phyloP scores from a whole-genome alignment of 2,888 invertebrate species.

The Chloroclysta siterata region DNA sequence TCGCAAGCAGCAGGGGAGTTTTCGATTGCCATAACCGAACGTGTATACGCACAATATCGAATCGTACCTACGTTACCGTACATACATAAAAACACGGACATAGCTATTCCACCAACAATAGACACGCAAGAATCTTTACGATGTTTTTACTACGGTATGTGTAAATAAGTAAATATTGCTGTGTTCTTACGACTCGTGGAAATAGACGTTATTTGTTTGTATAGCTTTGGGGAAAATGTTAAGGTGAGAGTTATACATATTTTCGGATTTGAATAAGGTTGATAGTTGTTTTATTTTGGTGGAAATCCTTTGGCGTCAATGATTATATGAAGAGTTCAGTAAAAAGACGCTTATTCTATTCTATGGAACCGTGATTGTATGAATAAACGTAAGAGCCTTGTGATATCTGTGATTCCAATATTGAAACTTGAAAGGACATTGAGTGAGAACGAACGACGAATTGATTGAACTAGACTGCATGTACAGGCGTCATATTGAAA shows the following conservation, averaged over 20 bases:
- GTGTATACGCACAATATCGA: conserved; percentile 40
- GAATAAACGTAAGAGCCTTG: too few relatives aligned
- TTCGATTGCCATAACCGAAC: conserved; percentile 27
- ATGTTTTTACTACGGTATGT: conserved; percentile 59
- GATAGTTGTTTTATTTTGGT: conserved; percentile 16
- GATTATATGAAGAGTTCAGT: neutral
- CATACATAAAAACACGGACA: conserved; percentile 54
- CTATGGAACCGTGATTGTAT: too few relatives aligned
- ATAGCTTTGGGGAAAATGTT: conserved; percentile 23
- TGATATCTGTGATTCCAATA: too few relatives aligned
- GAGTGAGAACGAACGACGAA: too few relatives aligned
- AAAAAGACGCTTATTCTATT: neutral
- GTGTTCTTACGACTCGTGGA: conserved; percentile 35
- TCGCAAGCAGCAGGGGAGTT: neutral
- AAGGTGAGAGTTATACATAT: conserved; percentile 20
- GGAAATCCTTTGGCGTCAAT: conserved; percentile 1
- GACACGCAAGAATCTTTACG: conserved; percentile 62
- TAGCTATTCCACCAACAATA: conserved; percentile 55
- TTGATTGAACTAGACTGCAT: too few relatives aligned
- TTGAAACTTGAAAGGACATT: too few relatives aligned
- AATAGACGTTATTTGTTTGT: conserved; percentile 33
- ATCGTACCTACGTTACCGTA: conserved; percentile 45
- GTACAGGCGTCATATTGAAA: too few relatives aligned
- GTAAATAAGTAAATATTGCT: conserved; percentile 58
- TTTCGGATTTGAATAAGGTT: conserved; percentile 16